phyloP scores from a whole-genome alignment of 2,888 invertebrate genomes.

The Epinotia ramella region DNA sequence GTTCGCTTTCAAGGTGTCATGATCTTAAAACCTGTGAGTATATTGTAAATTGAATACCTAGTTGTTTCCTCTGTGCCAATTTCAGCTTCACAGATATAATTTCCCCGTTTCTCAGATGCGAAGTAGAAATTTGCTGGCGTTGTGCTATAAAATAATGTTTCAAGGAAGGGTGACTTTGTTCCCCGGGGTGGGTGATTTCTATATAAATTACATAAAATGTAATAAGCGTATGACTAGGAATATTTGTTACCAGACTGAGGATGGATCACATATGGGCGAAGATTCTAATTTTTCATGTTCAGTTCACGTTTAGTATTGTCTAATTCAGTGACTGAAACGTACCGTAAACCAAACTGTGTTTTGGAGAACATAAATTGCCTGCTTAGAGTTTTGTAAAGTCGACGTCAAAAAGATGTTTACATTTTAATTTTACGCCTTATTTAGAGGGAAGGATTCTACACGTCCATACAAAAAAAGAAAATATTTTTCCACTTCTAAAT shows the following conservation, averaged over 20 bases:
- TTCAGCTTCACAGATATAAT: conserved; percentile 49
- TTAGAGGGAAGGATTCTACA: no score
- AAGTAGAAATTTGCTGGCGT: conserved; percentile 33
- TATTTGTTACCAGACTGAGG: not conserved
- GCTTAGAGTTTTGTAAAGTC: no score
- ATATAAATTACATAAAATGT: not conserved
- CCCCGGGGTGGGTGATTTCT: not conserved
- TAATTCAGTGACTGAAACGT: no score
- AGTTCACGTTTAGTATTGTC: no score
- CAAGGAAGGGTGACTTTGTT: not conserved
- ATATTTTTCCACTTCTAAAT: no score
- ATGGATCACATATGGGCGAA: no score
- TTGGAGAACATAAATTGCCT: no score
- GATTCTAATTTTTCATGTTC: no score
- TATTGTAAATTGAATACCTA: conserved; percentile 53
- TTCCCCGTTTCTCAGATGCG: conserved; percentile 44
- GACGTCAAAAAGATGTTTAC: no score
- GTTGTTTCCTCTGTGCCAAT: conserved; percentile 50
- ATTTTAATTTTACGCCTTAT: no score
- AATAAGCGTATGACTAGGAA: not conserved
- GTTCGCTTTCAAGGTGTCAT: conserved; percentile 6
- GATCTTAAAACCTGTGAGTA: conserved; percentile 47
- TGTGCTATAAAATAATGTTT: conserved; percentile 9
- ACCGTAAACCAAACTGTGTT: no score
- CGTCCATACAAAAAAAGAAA: no score